Evolutionary conservation across 2,888 invertebrate species (phyloP), one percentile per base, ranked within the genome.

Genomic region (Heterodera filipjevi): DNA sequence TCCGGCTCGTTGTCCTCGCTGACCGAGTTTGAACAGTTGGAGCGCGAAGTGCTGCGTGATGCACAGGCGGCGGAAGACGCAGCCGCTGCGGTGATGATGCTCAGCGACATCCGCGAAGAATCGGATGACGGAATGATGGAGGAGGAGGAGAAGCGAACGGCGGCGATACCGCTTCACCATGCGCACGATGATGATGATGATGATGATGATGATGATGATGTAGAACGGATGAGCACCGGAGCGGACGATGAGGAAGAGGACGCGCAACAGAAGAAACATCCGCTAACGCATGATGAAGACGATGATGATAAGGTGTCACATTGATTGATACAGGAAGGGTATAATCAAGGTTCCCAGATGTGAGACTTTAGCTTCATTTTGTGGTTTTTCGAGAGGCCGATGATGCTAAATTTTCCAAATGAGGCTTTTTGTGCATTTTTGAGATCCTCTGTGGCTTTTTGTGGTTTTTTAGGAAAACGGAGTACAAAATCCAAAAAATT

Each of bases 21-120:
- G 30, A 75, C 46, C 44, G 75, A 75, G 68, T 75, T 75, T 35
- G 75, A 75, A 32, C 75, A 66, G 68, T 75, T 75, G n/a, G 75
- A 75, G 59, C 30, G 64, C 3, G 75, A 66, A 30, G 33, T 75
- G 44, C 16, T 32, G 32, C 33, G 59, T 1, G 64, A 53, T 30
- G 75, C 35, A 33, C 32, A 46, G 46, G 66, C 64, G 30, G 44
- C 35, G 44, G 59, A 53, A 32, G 66, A 66, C 22, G 66, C 53
- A 16, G 44, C 66, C 19, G 75, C 66, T 32, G 75, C 66, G 27
- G 59, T 75, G 22, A 75, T 75, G 75, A 64, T 75, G 75, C 68
- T 75, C 44, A 75, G 75, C 22, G 75, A 75, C 68, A 75, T 75
- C 27, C 66, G 75, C 35, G 75, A 75, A n/a, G 75, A 75, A 8